Base-by-base conservation (phyloP, 2,888 invertebrate genomes). In the Coenonympha arcania region DNA sequence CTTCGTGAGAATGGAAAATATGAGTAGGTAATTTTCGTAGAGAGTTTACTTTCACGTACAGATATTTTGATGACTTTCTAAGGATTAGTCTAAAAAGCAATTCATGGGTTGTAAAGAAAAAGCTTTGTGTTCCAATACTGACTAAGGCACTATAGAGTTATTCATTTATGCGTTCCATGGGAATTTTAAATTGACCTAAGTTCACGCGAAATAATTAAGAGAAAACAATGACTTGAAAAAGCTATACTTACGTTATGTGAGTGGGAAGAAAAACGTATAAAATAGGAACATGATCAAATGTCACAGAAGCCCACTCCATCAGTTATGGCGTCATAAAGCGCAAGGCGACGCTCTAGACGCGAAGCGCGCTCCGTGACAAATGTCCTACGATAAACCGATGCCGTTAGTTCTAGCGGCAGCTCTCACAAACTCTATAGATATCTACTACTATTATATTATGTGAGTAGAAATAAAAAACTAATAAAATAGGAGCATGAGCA, bases 311-410 rank as follows among this genome's bases (percentile, higher is more conserved):
- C 50, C 52, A 58, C 56, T 65, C 51, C 60, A 63, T 71, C 64
- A 67, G 61, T 66, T 69, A 68, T 65, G 57, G 60, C 58, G 61
- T 66, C 71, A 63, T 73, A 72, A 73, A 71, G 65, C 67, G 66
- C 68, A 66, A 66, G 64, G 60, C 68, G 60, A 57, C 60, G 61
- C 56, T 59, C 49, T 26, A 52, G 56, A 54, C 54, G 52, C 53
- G 54, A 44, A 54, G 44, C 54, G 55, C 49, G 48, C 57, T 57
- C 59, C 58, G 59, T 76, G 74, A 76, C 76, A 73, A 76, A 74
- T 73, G 71, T 57, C 57, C 62, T 57, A 58, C 51, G 18, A 37
- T 6, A 19, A 13, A 2, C 24, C 47, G 4, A 31, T 24, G 49
- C 11, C 9, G 8, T 1, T n/a, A 52, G 6, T 50, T 9, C 3